phyloP scores from a whole-genome alignment of 2,888 invertebrate species.

The Athripsodes cinereus region DNA sequence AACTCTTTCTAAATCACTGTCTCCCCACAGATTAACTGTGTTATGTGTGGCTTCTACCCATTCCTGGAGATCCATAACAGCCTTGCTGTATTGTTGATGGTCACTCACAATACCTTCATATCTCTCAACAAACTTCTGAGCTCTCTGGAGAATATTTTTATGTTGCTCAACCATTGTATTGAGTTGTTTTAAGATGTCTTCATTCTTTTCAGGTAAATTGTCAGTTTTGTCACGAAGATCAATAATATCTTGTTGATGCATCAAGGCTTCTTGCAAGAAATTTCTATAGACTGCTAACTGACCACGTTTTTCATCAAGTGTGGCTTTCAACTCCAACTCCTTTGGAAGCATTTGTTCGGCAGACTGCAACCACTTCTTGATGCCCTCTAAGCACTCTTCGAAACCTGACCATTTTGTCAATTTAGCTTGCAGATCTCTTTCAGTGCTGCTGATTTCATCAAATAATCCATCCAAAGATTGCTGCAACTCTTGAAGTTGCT shows the following conservation, averaged over 20 bases:
- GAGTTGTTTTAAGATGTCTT: conserved; percentile 67
- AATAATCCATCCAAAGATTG: conserved; percentile 75
- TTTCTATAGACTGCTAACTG: conserved; percentile 80
- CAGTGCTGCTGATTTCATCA: conserved; percentile 70
- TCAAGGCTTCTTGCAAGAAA: conserved; percentile 73
- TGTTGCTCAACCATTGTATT: conserved; percentile 67
- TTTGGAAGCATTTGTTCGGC: conserved; percentile 69
- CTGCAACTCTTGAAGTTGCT: conserved; percentile 78
- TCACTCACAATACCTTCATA: conserved; percentile 85
- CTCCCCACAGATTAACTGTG: conserved; percentile 77
- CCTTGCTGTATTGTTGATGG: conserved; percentile 83
- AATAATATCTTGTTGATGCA: conserved; percentile 79
- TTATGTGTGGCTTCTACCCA: conserved; percentile 82
- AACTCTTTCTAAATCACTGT: conserved; percentile 75
- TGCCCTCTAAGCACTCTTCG: conserved; percentile 74
- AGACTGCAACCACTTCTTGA: conserved; percentile 72
- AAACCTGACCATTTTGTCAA: conserved; percentile 85
- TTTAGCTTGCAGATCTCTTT: conserved; percentile 76
- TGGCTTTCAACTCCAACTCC: conserved; percentile 76
- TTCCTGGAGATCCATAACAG: conserved; percentile 79
- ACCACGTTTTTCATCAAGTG: conserved; percentile 85
- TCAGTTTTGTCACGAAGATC: conserved; percentile 76
- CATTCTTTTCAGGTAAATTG: conserved; percentile 70
- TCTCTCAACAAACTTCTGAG: conserved; percentile 71
- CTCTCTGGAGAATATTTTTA: conserved; percentile 60